Evolutionary conservation across 2,113 vertebrate genomes (phyloP).

Genomic region (Ginglymostoma cirratum): DNA sequence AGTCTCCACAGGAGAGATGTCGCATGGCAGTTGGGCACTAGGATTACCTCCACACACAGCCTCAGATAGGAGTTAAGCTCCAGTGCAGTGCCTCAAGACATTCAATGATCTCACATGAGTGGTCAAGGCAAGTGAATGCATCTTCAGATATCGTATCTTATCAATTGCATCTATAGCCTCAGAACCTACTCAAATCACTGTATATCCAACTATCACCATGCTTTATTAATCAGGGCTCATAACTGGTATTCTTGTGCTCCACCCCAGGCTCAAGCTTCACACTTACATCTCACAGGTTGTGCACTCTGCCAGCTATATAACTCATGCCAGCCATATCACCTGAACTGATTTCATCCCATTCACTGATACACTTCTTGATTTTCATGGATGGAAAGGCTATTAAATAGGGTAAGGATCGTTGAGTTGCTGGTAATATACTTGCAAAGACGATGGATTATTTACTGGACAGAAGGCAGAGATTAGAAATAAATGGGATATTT

Average conservation of each 20-base stretch:
- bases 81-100: neutral
- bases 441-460: too few relatives aligned
- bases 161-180: neutral
- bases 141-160: neutral
- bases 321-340: neutral
- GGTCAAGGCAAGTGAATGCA: neutral
- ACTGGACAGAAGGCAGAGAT: too few relatives aligned
- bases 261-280: neutral
- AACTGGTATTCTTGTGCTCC: neutral
- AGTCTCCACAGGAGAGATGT: neutral
- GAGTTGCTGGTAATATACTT: too few relatives aligned
- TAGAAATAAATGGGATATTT: too few relatives aligned
- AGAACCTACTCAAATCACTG: neutral
- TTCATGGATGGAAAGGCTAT: too few relatives aligned
- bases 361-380: neutral
- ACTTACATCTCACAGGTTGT: neutral
- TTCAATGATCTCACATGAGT: neutral
- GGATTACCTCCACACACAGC: neutral
- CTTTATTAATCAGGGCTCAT: neutral
- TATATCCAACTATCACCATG: neutral
- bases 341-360: neutral
- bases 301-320: neutral
- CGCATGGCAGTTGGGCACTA: neutral
- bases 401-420: too few relatives aligned
- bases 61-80: neutral